phyloP scores from a whole-genome alignment of 2,888 invertebrate species.

The Temnothorax ravouxi region DNA sequence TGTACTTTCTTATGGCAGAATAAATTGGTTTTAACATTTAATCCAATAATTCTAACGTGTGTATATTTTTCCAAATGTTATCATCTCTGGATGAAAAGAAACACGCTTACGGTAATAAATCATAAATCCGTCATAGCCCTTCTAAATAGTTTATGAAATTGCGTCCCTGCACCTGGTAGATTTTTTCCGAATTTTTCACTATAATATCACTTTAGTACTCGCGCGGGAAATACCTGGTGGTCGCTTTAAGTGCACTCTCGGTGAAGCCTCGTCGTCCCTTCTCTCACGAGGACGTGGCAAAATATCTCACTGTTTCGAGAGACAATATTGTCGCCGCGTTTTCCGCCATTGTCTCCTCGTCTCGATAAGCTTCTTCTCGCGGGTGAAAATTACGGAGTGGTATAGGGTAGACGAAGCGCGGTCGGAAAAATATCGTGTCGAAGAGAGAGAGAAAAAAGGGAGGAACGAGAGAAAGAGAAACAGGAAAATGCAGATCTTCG shows the following conservation, averaged over 20 bases:
- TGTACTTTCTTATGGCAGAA: too few relatives aligned
- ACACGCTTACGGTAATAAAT: neutral
- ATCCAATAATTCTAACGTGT: neutral
- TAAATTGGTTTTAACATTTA: neutral
- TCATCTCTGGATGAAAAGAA: neutral
- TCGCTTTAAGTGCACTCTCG: slow-evolving; percentile 51
- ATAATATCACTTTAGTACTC: slow-evolving; percentile 43
- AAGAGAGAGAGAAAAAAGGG: neutral
- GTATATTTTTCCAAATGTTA: neutral
- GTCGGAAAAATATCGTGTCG: slow-evolving; percentile 40
- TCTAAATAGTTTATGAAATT: slow-evolving; percentile 20
- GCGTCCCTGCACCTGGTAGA: neutral
- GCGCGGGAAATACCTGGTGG: slow-evolving; percentile 51
- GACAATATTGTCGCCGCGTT: slow-evolving; percentile 73
- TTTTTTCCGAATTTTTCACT: slow-evolving; percentile 40
- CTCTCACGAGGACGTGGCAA: slow-evolving; percentile 49
- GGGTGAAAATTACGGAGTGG: slow-evolving; percentile 50
- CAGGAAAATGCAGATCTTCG: slow-evolving; percentile 1
- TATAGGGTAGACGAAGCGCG: slow-evolving; percentile 19
- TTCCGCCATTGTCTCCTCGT: slow-evolving; percentile 63
- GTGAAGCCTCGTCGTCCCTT: slow-evolving; percentile 32
- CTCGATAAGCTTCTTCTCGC: slow-evolving; percentile 62
- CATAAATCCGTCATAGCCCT: neutral
- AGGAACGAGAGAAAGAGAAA: neutral
- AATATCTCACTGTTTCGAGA: slow-evolving; percentile 67